These are phyloP conservation scores for Megalops atlanticus DNA, from an alignment of 2,113 vertebrate genomes.

Conservation along the genomic window DNA sequence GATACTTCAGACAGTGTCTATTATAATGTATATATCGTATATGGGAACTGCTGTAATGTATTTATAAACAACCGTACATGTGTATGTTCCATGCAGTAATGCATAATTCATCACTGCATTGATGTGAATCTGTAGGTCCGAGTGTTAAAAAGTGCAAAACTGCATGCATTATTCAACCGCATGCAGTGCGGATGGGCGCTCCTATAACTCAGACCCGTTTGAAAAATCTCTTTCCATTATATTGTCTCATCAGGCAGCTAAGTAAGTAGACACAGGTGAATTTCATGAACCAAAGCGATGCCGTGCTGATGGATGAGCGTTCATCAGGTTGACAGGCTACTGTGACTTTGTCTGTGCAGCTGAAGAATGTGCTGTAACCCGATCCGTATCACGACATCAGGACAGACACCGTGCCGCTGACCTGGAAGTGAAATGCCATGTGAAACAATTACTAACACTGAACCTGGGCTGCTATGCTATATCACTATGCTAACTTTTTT, in stretches of 20 bases:
- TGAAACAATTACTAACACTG: not conserved
- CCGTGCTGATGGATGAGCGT: constrained; percentile 24
- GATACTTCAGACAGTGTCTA: too few species aligned
- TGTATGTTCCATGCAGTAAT: not conserved
- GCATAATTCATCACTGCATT: not conserved
- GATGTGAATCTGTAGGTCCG: not conserved
- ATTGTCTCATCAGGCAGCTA: constrained; percentile 51
- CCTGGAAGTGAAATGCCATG: constrained; percentile 12
- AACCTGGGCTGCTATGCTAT: not conserved
- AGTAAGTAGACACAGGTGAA: constrained; percentile 29
- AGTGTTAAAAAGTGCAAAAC: not conserved
- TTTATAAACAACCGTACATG: not conserved
- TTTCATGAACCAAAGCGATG: constrained; percentile 3
- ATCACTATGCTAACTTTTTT: not conserved
- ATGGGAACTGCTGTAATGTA: not conserved
- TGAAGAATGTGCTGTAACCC: constrained; percentile 14
- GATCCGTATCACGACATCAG: constrained; percentile 15
- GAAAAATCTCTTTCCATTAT: constrained; percentile 43
- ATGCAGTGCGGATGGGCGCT: too few species aligned
- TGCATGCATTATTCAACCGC: not conserved
- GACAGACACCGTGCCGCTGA: not conserved
- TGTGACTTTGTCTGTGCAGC: not conserved
- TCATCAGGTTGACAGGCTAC: constrained; percentile 20
- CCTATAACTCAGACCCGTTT: constrained; percentile 39
- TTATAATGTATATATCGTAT: not conserved